Conservation (phyloP, 2,888 invertebrate genomes). For the Drosophila algonquin region DNA sequence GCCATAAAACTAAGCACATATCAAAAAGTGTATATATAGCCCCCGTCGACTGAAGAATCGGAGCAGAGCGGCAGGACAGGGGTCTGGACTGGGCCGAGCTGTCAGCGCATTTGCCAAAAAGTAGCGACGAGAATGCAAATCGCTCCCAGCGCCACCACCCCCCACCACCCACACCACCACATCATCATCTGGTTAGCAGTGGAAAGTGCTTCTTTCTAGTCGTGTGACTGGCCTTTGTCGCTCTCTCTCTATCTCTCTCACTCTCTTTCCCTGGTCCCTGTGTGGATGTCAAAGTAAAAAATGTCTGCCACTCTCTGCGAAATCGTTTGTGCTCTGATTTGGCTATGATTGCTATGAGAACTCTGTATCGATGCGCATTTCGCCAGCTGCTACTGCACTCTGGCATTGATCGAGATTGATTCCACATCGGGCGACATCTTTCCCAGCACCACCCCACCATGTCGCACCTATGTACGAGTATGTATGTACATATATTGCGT, state of each 20-base stretch:
- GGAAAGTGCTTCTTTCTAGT: constrained; percentile 45
- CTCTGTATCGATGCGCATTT: constrained; percentile 42
- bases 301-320: constrained; percentile 38
- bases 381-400: constrained; percentile 38
- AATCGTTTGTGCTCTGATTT: constrained; percentile 22
- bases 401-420: constrained; percentile 37
- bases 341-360: constrained; percentile 14
- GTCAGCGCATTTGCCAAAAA: constrained; percentile 58
- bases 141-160: constrained; percentile 30
- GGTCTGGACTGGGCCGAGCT: constrained; percentile 45
- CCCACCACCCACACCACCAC: not conserved
- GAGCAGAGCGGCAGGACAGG: constrained; percentile 38
- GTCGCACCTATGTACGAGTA: no score
- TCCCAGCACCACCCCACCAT: constrained; percentile 6
- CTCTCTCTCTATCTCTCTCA: constrained; percentile 7
- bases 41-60: constrained; percentile 24
- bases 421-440: constrained; percentile 30
- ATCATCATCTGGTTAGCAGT: constrained; percentile 43
- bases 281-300: constrained; percentile 39
- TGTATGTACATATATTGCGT: not conserved
- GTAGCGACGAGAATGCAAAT: constrained; percentile 38
- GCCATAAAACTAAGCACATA: constrained; percentile 65
- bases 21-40: constrained; percentile 44
- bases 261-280: not conserved
- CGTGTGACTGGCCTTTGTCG: constrained; percentile 49